Percentiles rank a stretch among this genome's conserved stretches.
Evolutionary conservation across 2,113 vertebrate species (phyloP).

Genomic region (Pagrus major): DNA sequence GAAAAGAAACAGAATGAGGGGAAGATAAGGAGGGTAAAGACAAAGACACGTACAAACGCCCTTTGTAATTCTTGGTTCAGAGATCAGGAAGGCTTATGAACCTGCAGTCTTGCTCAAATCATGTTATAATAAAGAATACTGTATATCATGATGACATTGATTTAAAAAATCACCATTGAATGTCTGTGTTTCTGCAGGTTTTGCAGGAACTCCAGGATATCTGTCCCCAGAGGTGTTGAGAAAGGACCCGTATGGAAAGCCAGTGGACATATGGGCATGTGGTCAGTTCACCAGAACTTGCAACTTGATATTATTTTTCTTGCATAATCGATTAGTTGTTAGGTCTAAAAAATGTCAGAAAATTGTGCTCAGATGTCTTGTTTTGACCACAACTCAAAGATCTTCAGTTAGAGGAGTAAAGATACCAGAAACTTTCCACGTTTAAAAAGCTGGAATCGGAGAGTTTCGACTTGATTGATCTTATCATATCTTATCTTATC

Average conservation of each 20-base stretch:
- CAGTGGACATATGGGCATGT: slow-evolving; percentile 99
- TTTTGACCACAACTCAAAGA: too few species aligned
- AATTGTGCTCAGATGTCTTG: too few species aligned
- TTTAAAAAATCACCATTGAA: neutral
- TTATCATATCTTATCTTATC: too few species aligned
- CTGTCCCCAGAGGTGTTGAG: slow-evolving; percentile 98
- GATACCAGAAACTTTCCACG: too few species aligned
- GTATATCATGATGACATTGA: neutral
- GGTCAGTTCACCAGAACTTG: slow-evolving; percentile 90
- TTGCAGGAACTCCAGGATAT: slow-evolving; percentile 98
- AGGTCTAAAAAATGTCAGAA: too few species aligned
- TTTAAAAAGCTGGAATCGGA: too few species aligned
- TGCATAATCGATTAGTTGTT: too few species aligned
- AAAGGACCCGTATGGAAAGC: slow-evolving; percentile 99
- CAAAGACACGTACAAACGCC: neutral
- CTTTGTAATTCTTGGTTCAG: neutral
- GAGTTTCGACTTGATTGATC: too few species aligned
- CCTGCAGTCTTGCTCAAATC: neutral
- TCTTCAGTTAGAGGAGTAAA: too few species aligned
- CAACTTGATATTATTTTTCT: too few species aligned
- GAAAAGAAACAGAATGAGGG: neutral
- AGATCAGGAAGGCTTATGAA: neutral
- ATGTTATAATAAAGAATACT: neutral
- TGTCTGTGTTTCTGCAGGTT: slow-evolving; percentile 84
- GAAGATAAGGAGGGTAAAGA: neutral